Percentiles rank a stretch among this genome's conserved stretches.
Conservation (phyloP, 2,797 vertebrate genomes). For the Meda fulgida region DNA sequence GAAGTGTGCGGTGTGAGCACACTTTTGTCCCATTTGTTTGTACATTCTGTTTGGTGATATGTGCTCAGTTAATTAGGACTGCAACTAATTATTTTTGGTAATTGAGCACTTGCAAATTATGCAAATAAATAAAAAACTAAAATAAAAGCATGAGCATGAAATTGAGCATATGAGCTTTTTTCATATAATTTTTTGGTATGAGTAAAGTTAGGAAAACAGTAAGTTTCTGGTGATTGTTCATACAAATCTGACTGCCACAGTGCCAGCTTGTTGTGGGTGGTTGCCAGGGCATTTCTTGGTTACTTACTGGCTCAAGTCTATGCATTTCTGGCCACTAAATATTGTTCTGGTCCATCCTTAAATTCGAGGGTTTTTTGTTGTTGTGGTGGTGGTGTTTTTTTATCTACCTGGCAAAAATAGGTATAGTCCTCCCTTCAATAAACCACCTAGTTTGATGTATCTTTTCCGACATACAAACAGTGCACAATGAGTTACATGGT, state of each 20-base stretch:
- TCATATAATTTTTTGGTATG: no score
- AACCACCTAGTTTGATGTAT: background rate
- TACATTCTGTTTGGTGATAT: slow-evolving; percentile 9
- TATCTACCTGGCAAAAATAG: background rate
- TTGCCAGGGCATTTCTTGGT: background rate
- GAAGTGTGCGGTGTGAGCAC: background rate
- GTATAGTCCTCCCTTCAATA: background rate
- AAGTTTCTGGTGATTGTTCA: background rate
- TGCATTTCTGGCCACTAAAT: no score
- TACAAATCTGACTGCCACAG: background rate
- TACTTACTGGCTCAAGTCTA: background rate
- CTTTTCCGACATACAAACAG: background rate
- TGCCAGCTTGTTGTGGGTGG: background rate
- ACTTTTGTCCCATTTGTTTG: slow-evolving; percentile 9
- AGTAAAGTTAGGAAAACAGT: no score
- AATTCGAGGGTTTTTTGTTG: no score
- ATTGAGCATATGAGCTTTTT: no score
- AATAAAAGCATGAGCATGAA: no score
- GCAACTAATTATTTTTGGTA: background rate
- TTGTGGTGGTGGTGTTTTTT: no score
- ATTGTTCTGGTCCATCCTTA: no score
- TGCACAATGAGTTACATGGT: background rate
- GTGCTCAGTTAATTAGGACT: slow-evolving; percentile 6
- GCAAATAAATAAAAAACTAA: no score
- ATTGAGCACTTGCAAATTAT: background rate